Evolutionary conservation across 2,888 invertebrate species (phyloP), one percentile per base, ranked within the genome.

Genomic region (Byasa hedistus): DNA sequence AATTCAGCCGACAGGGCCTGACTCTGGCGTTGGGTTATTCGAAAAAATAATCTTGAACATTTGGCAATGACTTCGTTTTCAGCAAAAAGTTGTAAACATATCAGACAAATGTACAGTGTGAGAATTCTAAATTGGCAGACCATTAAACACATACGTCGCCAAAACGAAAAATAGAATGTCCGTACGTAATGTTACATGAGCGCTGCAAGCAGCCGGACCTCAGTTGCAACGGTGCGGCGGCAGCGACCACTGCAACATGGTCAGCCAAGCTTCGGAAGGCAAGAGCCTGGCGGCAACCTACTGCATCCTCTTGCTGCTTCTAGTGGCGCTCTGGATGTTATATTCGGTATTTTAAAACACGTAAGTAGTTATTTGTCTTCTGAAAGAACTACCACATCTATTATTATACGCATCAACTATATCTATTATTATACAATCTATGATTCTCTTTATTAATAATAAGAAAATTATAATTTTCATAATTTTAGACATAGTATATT

Each of bases 231-330:
- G 74, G 78, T 73, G 77, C 70, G 82, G 82, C 74, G 79, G 75
- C 65, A 71, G 78, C 73, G 81, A 71, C 70, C 76, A 74, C 78
- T 39, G n/a, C 61, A 48, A 62, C 73, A 86, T 82, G 79, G 80
- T 88, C 79, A 79, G 76, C 69, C 66, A 66, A 24, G 82, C 87
- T 69, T 76, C 81, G 15, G 95, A 95, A 82, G 93, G 94, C 67
- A 89, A 90, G 62, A 95, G 93, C 78, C 88, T 95, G 72, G 89
- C 94, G 70, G 93, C 94, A 63, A 95, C 95, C 61, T 95, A 95
- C 80, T 85, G 93, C 78, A 95, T 95, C 75, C 86, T 95, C 70
- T 89, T 95, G 65, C 79, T 94, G 55, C 85, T 95, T 48, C 85
- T 95, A 57, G 84, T 94, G 56, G 91, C 94, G 5, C 84, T 95